A percentile compares a stretch with the other conserved stretches of the same genome.
Conservation (phyloP, 1,140 invertebrate genomes). For the Dreissena polymorpha region DNA sequence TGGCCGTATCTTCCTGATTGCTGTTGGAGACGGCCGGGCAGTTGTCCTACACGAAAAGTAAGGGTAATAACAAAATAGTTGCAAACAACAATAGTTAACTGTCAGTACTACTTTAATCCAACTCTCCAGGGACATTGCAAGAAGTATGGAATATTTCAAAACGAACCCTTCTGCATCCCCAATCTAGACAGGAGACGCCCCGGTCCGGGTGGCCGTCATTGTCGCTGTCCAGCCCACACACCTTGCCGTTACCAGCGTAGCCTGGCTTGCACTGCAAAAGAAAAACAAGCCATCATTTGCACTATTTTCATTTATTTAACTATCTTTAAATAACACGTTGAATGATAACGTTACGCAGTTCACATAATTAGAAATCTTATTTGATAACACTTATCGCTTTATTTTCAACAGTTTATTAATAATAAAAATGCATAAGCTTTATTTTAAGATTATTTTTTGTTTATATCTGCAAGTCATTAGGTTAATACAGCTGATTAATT, state of each 20-base stretch:
- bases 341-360: no score
- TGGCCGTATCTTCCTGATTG: conserved; percentile 58
- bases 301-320: no score
- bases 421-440: no score
- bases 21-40: conserved; percentile 57
- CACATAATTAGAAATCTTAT: no score
- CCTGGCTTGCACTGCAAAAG: conserved; percentile 55
- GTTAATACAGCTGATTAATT: no score
- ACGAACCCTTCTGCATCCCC: conserved; percentile 39
- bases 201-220: conserved; percentile 56
- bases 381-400: no score
- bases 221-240: conserved; percentile 56
- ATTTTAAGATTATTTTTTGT: no score
- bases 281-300: background rate
- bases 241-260: conserved; percentile 55
- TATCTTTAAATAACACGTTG: no score
- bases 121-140: background rate
- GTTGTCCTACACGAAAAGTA: conserved; percentile 55
- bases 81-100: background rate
- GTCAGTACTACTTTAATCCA: background rate
- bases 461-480: no score
- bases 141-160: background rate
- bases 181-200: conserved; percentile 44
- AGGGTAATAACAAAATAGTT: background rate
- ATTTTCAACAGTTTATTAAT: no score